phyloP scores from a whole-genome alignment of 1,140 invertebrate species.

The Caerostris extrusa region DNA sequence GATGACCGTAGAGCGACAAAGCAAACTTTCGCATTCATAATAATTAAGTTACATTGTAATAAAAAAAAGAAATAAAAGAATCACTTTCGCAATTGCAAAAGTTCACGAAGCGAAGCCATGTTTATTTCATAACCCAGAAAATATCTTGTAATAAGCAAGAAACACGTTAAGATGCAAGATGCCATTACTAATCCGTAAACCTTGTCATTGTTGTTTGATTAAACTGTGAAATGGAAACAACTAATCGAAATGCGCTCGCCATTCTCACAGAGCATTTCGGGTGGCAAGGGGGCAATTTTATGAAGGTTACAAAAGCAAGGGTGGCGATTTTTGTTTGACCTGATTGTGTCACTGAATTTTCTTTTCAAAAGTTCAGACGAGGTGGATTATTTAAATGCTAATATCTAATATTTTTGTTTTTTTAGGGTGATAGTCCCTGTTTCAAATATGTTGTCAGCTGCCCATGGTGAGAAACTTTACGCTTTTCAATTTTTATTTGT shows the following conservation, averaged over 20 bases:
- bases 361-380: no score
- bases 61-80: no score
- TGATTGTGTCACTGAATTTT: conserved; percentile 74
- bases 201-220: background rate
- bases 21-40: no score
- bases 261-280: background rate
- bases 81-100: no score
- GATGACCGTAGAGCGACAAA: no score
- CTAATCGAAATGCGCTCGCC: conserved; percentile 39
- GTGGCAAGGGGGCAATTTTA: conserved; percentile 29
- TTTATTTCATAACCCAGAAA: no score
- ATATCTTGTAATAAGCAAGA: background rate
- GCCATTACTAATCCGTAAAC: background rate
- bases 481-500: no score
- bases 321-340: conserved; percentile 68
- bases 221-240: background rate
- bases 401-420: background rate
- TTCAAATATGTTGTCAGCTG: background rate
- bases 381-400: conserved; percentile 23
- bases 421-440: background rate
- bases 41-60: no score
- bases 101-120: no score
- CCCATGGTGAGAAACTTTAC: background rate
- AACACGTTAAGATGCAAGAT: background rate
- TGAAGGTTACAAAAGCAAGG: conserved; percentile 75